Base-by-base conservation (phyloP, 2,888 invertebrate species). In the Folsomia manolachei region DNA sequence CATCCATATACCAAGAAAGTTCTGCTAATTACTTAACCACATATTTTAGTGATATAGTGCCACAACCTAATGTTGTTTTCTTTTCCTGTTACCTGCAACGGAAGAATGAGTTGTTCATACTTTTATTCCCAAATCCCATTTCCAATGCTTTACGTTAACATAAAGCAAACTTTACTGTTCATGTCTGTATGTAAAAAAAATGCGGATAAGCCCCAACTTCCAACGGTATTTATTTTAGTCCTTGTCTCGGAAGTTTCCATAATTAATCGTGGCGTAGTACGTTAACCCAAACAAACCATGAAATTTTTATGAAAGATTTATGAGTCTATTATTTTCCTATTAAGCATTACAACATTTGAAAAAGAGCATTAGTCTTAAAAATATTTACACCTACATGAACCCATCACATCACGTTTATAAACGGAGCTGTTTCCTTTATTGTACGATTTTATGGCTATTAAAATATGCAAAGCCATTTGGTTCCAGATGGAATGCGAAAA, bases 281-380 rank as follows among this genome's bases (percentile, higher is more conserved):
- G 56, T 56, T 56, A 56, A 56, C 56, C 56, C n/a, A 56, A 56
- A 56, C 4, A 56, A 56, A 72, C 63, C 69, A 65, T 72, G 72
- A 72, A 72, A 69, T 72, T 69, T 56, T 56, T 64, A 63, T 69
- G 72, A 72, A 69, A 69, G 72, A 72, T 72, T 72, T 72, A 72
- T 72, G 69, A 62, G 56, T 65, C 64, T 72, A 71, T 71, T 71
- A 71, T 68, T 39, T 68, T 71, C 67, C 39, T 71, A 71, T 71
- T 71, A 71, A 63, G 71, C 18, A n/a, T 56, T n/a, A 7, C 18
- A n/a, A 39, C 39, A 14, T 39, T 39, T 39, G n/a, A n/a, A n/a
- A n/a, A n/a, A n/a, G n/a, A 39, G 39, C 39, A 56, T 56, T 56
- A n/a, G n/a, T 56, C 18, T 56, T 56, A n/a, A 9, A 9, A 56